Evolutionary conservation across 1,140 invertebrate species (phyloP).

Genomic region (Penaeus indicus): DNA sequence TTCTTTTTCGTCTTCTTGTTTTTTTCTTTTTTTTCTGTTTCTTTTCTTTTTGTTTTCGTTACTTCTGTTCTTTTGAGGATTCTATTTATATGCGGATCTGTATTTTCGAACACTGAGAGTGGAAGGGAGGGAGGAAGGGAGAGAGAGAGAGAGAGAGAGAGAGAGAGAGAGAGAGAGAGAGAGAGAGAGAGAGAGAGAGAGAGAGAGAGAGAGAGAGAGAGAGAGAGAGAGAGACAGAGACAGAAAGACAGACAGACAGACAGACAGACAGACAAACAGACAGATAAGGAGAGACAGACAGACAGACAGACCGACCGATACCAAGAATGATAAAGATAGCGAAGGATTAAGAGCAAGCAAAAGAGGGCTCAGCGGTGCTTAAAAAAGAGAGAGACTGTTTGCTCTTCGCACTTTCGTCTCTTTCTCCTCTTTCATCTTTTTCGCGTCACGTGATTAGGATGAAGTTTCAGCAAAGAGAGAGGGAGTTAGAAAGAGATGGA

Average conservation of each 20-base stretch:
- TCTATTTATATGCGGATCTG: too few relatives aligned
- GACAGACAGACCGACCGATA: constrained; percentile 7
- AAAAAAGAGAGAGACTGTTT: not conserved
- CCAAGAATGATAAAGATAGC: too few relatives aligned
- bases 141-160: constrained; percentile 42
- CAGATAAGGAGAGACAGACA: not conserved
- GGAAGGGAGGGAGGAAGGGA: constrained; percentile 34
- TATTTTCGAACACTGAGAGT: not conserved
- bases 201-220: too few relatives aligned
- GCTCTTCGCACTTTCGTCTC: too few relatives aligned
- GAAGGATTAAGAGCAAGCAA: not conserved
- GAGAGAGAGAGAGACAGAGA: not conserved
- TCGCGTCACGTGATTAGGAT: too few relatives aligned
- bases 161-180: constrained; percentile 46
- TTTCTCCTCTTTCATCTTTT: too few relatives aligned
- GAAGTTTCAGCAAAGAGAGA: not conserved
- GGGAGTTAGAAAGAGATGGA: not conserved
- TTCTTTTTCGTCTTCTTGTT: too few relatives aligned
- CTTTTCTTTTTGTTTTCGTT: not conserved
- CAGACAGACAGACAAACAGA: constrained; percentile 6
- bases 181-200: constrained; percentile 29
- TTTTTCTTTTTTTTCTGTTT: too few relatives aligned
- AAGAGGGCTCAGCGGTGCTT: not conserved
- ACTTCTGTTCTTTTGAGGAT: not conserved
- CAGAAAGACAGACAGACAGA: not conserved